A percentile compares a stretch with the other conserved stretches of the same genome.
Evolutionary conservation across 2,888 invertebrate species (phyloP).

Genomic region (Fragum sueziense): DNA sequence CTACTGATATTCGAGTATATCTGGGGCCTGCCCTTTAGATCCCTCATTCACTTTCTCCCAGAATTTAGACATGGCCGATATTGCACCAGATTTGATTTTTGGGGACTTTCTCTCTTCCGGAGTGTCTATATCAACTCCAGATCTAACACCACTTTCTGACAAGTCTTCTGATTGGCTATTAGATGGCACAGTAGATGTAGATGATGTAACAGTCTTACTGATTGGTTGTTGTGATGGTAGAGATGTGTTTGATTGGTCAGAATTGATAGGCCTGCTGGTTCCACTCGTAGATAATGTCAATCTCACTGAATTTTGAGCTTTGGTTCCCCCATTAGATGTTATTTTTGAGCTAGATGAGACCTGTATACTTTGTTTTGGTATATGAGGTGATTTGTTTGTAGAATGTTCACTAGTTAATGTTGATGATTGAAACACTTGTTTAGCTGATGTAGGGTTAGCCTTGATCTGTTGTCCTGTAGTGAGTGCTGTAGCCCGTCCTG

Average conservation of each 20-base stretch:
- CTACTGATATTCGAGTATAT: conserved; percentile 65
- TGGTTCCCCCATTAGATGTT: conserved; percentile 5
- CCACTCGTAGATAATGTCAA: conserved; percentile 44
- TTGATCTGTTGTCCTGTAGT: conserved; percentile 58
- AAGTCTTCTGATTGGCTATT: conserved; percentile 42
- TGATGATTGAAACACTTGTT: conserved; percentile 55
- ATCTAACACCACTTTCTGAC: conserved; percentile 15
- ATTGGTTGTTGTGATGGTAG: conserved; percentile 39
- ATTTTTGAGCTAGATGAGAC: conserved; percentile 41
- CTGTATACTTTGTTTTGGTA: conserved; percentile 52
- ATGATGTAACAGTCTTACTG: conserved; percentile 43
- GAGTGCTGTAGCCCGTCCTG: conserved; percentile 57
- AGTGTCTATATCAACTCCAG: conserved; percentile 45
- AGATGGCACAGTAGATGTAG: conserved; percentile 25
- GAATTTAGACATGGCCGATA: conserved; percentile 74
- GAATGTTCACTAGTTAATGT: not conserved
- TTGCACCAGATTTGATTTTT: conserved; percentile 70
- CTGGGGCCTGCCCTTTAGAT: conserved; percentile 67
- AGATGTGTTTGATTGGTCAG: conserved; percentile 35
- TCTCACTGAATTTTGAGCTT: conserved; percentile 40
- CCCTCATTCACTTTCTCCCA: conserved; percentile 74
- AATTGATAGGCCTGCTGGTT: conserved; percentile 50
- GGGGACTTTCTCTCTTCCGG: conserved; percentile 60
- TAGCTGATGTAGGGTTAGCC: conserved; percentile 38
- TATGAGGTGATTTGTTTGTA: conserved; percentile 1